Base-by-base conservation (phyloP, 2,888 invertebrate genomes). In the Leucophenga maculata region DNA sequence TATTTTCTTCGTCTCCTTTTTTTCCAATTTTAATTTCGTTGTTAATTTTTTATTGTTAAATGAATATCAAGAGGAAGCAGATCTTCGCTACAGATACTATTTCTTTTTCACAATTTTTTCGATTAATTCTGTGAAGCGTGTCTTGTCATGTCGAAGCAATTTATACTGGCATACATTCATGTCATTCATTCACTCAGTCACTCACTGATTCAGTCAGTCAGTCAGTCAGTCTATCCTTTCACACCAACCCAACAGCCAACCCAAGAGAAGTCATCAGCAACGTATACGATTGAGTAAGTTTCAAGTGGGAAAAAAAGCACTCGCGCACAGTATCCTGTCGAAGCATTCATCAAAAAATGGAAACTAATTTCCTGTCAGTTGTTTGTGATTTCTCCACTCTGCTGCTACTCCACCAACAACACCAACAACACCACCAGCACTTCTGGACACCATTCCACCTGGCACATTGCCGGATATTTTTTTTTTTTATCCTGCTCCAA, bases 341-440 rank as follows among this genome's bases (percentile, higher is more conserved):
- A 86, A 82, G 85, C 87, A 86, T 86, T 87, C 86, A 86, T 87
- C 87, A 87, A 86, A 87, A 87, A 86, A 87, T 86, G 84, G 86
- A 87, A 86, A 87, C 86, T 86, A 86, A 86, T 86, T 86, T 86
- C 86, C 86, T 87, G 86, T 86, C 86, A 86, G 86, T 87, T 82
- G 84, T 83, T 86, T 86, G 81, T 78, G 83, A 80, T 75, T 74
- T 20, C 55, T 14, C 22, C 22, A 55, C 22, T 39, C 39, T 39
- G 8, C 39, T 22, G 22, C 4, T 11, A 39, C 54, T 20, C 20
- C 54, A 1, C 3, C 22, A 18, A 16, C 55, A 13, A 3, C 22
- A 18, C 55, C 55, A n/a, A n/a, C n/a, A n/a, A 39, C 54, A 8
- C 20, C 54, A 1, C 3, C 22, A 18, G 9, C 55, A 13, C 55